A percentile compares a stretch with the other conserved stretches of the same genome.
Evolutionary conservation across 2,797 vertebrate species (phyloP).

Genomic region (Channallabes apus): DNA sequence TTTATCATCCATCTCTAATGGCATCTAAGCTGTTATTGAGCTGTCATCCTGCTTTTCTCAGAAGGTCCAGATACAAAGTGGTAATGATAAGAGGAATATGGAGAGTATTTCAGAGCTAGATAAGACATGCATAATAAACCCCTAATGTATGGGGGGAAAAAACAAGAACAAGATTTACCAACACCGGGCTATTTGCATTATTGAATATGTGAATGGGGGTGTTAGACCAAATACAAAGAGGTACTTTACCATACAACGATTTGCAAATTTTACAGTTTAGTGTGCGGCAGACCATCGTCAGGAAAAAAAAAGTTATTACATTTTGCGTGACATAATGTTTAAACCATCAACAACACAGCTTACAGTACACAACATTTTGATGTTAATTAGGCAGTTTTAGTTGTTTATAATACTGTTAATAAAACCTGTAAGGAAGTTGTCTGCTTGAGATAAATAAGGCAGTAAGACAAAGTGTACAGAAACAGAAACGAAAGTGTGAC

Average conservation of each 20-base stretch:
- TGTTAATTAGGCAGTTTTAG: too few relatives aligned
- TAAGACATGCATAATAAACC: neutral
- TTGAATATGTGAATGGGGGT: neutral
- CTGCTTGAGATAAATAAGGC: too few relatives aligned
- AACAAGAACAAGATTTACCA: neutral
- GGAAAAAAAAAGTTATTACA: too few relatives aligned
- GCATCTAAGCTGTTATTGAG: neutral
- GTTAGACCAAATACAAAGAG: neutral
- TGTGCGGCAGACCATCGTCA: too few relatives aligned
- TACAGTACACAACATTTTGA: too few relatives aligned
- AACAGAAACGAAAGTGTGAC: too few relatives aligned
- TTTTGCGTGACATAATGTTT: too few relatives aligned
- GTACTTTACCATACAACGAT: neutral
- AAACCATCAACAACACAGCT: too few relatives aligned
- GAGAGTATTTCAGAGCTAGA: neutral
- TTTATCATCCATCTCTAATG: constrained; percentile 11
- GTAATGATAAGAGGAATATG: neutral
- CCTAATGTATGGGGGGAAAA: neutral
- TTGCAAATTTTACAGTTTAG: neutral
- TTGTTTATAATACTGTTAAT: too few relatives aligned
- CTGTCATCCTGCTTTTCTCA: neutral
- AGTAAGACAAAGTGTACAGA: too few relatives aligned
- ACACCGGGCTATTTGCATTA: neutral
- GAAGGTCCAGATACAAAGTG: neutral
- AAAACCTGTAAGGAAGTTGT: too few relatives aligned